phyloP scores from a whole-genome alignment of 1,140 invertebrate species.

The Ctenoplectra terminalis region DNA sequence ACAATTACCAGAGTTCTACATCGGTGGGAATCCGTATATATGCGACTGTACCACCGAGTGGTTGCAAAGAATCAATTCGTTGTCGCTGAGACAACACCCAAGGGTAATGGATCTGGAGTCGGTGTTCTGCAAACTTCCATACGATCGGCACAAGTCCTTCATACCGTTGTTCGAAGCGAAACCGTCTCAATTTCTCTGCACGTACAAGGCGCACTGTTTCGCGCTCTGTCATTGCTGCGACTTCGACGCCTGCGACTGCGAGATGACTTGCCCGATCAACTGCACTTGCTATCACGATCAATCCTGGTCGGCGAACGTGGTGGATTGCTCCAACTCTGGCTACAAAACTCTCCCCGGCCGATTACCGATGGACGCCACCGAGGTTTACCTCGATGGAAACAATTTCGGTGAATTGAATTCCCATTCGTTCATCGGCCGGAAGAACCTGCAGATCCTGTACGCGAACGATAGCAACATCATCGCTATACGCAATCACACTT shows the following conservation, averaged over 20 bases:
- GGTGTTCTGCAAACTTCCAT: constrained; percentile 91
- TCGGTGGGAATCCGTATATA: constrained; percentile 93
- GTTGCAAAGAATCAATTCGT: constrained; percentile 91
- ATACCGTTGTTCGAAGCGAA: constrained; percentile 88
- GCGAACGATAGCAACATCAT: constrained; percentile 92
- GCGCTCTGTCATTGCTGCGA: constrained; percentile 93
- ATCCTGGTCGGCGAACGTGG: constrained; percentile 93
- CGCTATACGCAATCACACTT: constrained; percentile 92
- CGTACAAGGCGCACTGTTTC: constrained; percentile 91
- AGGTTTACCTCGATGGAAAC: constrained; percentile 94
- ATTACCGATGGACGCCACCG: constrained; percentile 95
- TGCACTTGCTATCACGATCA: constrained; percentile 94
- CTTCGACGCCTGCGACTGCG: constrained; percentile 93
- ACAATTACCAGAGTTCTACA: constrained; percentile 91
- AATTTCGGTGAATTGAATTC: constrained; percentile 90
- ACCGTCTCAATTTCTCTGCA: constrained; percentile 91
- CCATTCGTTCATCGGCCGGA: constrained; percentile 94
- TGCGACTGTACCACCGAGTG: constrained; percentile 95
- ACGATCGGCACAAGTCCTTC: constrained; percentile 88
- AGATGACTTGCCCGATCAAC: constrained; percentile 92
- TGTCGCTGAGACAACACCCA: constrained; percentile 89
- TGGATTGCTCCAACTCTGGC: constrained; percentile 91
- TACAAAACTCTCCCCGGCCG: constrained; percentile 89
- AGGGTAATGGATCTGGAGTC: constrained; percentile 91
- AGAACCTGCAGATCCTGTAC: constrained; percentile 91